Conservation (phyloP, 2,113 vertebrate genomes). For the Corapipo altera region DNA sequence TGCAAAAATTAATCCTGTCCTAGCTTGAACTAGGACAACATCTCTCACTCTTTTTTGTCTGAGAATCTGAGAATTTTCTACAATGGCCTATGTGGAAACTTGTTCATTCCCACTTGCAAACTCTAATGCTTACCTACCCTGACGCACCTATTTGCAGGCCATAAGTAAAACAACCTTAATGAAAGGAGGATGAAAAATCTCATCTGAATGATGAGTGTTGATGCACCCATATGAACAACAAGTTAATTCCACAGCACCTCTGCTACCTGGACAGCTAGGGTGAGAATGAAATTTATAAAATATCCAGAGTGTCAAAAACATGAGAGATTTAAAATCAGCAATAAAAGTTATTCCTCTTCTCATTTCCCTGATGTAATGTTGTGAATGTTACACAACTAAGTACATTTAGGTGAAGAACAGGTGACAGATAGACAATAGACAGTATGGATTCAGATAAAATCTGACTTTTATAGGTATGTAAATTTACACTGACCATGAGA, state of each 20-base stretch:
- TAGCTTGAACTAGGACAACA: background rate
- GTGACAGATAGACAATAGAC: background rate
- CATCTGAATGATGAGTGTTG: accelerated
- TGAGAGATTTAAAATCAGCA: background rate
- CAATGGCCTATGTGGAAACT: background rate
- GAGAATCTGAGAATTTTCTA: background rate
- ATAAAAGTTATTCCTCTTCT: background rate
- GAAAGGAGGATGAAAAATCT: background rate
- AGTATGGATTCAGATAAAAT: background rate
- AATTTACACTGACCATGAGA: background rate
- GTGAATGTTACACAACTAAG: background rate
- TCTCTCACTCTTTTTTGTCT: background rate
- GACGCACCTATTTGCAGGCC: background rate
- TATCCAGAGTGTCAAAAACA: background rate
- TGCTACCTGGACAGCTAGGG: background rate
- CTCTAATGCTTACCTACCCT: accelerated
- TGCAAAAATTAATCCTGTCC: background rate
- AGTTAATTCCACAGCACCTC: background rate
- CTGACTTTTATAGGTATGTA: background rate
- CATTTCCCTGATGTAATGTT: background rate
- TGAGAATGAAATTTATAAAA: background rate
- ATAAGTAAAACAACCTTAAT: background rate
- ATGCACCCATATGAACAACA: background rate
- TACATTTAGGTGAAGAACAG: background rate
- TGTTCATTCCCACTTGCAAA: background rate